Base-by-base conservation (phyloP, 2,113 vertebrate species). In the Limnothrissa miodon region DNA sequence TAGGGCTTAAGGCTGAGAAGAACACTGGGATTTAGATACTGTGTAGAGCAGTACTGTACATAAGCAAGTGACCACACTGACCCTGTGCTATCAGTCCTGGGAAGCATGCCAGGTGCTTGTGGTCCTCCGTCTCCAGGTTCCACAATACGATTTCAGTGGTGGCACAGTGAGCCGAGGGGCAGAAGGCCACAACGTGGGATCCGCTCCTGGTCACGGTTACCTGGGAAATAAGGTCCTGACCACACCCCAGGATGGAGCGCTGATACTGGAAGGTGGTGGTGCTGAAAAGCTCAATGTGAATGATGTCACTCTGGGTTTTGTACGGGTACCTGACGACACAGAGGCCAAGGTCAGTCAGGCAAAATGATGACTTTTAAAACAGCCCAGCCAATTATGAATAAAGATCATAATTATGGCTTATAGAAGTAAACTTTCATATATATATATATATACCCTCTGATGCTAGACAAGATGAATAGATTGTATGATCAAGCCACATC, bases 51-150 rank as follows among this genome's bases (percentile, higher is more conserved):
- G 46, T 48, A n/a, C n/a, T n/a, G n/a, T n/a, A 48, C 42, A 42
- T 19, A 15, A 48, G 46, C 17, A 0, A 15, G 8, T 45, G n/a
- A 5, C 10, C 36, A 74, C 36, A 80, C 89, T 89, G 80, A 88
- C 90, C 84, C 87, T 62, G 85, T 81, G 33, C 39, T n/a, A 78
- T 45, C 53, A 91, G 83, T 59, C 88, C 92, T 51, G 90, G 84
- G 82, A 93, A 90, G 66, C 86, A 91, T 39, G 87, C 89, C 51
- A 92, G 45, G 80, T 92, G 90, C 79, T 93, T 92, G 83, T 91
- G 91, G n/a, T 94, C 93, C 89, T 95, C 92, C 11, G 91, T 92
- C 83, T 93, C 88, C 82, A 91, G 79, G 90, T 94, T 93, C 93
- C 94, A 95, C 51, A 90, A 84, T 80, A 90, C 84, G 80, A 93